Percentiles rank a stretch among this genome's conserved stretches.
Evolutionary conservation across 2,113 vertebrate genomes (phyloP).

Genomic region (Charina bottae): DNA sequence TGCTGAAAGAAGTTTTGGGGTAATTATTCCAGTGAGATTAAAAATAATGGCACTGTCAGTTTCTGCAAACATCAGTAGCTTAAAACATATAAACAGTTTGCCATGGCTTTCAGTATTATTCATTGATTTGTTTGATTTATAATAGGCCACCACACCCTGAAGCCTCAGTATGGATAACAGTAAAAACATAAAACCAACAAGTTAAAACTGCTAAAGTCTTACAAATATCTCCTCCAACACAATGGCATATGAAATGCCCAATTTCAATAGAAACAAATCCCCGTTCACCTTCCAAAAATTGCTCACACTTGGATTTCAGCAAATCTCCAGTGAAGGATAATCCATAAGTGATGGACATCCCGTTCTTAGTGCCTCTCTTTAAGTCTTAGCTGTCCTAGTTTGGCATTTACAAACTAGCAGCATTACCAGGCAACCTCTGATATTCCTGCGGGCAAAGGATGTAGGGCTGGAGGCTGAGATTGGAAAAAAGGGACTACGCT

Average conservation of each 20-base stretch:
- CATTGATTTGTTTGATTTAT: background rate
- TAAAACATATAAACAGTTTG: background rate
- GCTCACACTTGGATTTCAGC: background rate
- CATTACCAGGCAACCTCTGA: background rate
- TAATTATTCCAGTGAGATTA: background rate
- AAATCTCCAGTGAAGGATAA: background rate
- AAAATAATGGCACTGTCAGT: slow-evolving; percentile 2
- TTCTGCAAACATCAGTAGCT: background rate
- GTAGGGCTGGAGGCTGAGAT: background rate
- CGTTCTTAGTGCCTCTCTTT: background rate
- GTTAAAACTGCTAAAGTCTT: background rate
- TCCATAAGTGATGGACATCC: background rate
- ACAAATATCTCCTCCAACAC: background rate
- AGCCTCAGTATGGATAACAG: background rate
- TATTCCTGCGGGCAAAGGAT: background rate
- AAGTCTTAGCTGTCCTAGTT: background rate
- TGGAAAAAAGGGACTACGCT: background rate
- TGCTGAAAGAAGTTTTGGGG: slow-evolving; percentile 2
- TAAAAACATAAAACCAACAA: slow-evolving; percentile 2
- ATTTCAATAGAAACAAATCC: background rate
- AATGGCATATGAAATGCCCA: background rate
- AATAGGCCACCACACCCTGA: background rate
- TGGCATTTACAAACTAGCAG: background rate
- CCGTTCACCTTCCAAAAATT: background rate
- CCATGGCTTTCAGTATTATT: background rate